Conservation (phyloP, 2,797 vertebrate species). For the Anableps anableps region DNA sequence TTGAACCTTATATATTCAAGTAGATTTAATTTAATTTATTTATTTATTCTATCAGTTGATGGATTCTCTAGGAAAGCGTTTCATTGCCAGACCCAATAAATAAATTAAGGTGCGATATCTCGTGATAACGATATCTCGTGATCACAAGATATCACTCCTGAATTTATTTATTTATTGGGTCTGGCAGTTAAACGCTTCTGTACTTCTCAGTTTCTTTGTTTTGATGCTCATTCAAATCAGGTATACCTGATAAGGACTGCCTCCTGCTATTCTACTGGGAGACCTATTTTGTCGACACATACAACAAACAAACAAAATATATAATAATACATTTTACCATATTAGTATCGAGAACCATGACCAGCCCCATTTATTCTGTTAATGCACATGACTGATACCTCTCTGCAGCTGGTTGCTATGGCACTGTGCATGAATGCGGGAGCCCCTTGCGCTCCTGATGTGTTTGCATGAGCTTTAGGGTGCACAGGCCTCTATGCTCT, state of each 20-base stretch:
- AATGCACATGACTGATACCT: background rate
- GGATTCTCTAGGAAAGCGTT: too few species aligned
- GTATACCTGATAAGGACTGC: too few species aligned
- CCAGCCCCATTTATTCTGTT: background rate
- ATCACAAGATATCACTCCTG: too few species aligned
- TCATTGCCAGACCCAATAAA: too few species aligned
- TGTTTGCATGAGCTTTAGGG: conserved; percentile 34
- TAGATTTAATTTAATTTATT: background rate
- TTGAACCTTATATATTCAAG: background rate
- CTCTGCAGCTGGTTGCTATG: conserved; percentile 15
- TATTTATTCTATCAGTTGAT: background rate
- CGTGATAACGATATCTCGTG: too few species aligned
- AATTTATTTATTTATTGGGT: too few species aligned
- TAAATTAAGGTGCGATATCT: too few species aligned
- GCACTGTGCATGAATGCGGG: conserved; percentile 16
- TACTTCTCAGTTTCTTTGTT: background rate
- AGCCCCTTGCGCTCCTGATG: conserved; percentile 3
- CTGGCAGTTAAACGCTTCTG: too few species aligned
- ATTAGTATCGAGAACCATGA: background rate
- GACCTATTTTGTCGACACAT: background rate
- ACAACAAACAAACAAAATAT: background rate
- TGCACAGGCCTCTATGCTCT: background rate
- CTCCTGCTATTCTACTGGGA: background rate
- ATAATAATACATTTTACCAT: background rate
- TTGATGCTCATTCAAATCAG: background rate